Evolutionary conservation across 1,140 invertebrate genomes (phyloP).

Genomic region (Ylistrum balloti): DNA sequence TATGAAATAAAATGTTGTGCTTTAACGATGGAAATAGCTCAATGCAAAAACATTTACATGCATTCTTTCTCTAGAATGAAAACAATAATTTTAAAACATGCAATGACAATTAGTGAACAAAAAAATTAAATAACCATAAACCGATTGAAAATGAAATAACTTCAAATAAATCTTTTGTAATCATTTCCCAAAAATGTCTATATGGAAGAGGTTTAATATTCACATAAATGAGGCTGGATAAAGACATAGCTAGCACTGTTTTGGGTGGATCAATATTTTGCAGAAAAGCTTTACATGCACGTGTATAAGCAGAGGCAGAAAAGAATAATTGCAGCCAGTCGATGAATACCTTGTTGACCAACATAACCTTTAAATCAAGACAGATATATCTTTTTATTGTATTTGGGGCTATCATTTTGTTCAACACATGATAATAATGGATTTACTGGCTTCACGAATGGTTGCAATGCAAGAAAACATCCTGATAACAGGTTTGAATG

Average conservation of each 20-base stretch:
- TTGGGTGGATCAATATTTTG: background rate
- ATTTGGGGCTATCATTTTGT: background rate
- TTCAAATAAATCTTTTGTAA: background rate
- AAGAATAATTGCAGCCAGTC: constrained; percentile 1
- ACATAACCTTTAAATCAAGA: background rate
- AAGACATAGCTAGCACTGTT: background rate
- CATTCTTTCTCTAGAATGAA: background rate
- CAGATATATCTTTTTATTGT: background rate
- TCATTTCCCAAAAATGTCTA: background rate
- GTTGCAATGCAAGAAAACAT: background rate
- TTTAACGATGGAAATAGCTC: constrained; percentile 9
- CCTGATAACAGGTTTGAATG: constrained; percentile 26
- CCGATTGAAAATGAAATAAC: background rate
- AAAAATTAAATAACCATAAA: background rate
- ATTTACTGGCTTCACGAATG: background rate
- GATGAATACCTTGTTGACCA: background rate
- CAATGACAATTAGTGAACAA: background rate
- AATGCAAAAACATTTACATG: background rate
- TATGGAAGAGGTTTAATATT: background rate
- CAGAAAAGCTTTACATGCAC: background rate
- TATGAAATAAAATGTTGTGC: background rate
- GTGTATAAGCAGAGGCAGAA: background rate
- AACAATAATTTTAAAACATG: background rate
- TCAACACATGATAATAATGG: background rate
- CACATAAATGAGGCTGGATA: background rate